Evolutionary conservation across 2,888 invertebrate genomes (phyloP), one percentile per base, ranked within the genome.

Genomic region (Cephus sareptanus): DNA sequence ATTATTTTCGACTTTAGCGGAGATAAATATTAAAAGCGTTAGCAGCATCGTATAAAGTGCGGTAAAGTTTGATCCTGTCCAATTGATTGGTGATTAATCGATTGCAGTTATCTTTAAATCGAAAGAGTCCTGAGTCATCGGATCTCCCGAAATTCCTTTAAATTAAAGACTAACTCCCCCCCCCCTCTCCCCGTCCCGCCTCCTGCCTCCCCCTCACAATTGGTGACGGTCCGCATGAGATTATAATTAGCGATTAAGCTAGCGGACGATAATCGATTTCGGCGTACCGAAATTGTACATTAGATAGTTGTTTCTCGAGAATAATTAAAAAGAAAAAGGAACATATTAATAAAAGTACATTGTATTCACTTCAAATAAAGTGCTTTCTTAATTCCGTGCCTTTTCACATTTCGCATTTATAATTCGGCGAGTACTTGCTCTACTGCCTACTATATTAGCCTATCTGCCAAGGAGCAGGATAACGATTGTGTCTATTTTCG

Each of bases 371-470:
- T 77, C 74, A 78, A 81, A 81, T 85, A 81, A 86, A 89, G 88
- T 90, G 88, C 89, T 89, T 88, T 90, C 86, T 89, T 88, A 87
- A 89, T 89, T 89, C 85, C 84, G 88, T 90, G 89, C 88, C 90
- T 90, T 87, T 83, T 84, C 81, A 85, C 84, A 33, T 70, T 40
- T 40, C 40, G 40, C 40, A 40, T 40, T 40, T 40, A 40, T 40
- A 40, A 40, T 40, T 40, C 40, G 40, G 15, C 40, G 40, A 40
- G 15, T 6, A 40, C 40, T 40, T 40, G 40, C 40, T 40, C 40
- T 15, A 15, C 4, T 40, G 15, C 40, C 40, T 40, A 40, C 40
- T 40, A 40, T 40, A 40, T 40, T 40, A 40, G 40, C 40, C 40
- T 40, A 40, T 15, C 40, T 40, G 40, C 15, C 40, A 15, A 40